Evolutionary conservation across 2,797 vertebrate species (phyloP), one percentile per base, ranked within the genome.

Genomic region (Picus viridis): DNA sequence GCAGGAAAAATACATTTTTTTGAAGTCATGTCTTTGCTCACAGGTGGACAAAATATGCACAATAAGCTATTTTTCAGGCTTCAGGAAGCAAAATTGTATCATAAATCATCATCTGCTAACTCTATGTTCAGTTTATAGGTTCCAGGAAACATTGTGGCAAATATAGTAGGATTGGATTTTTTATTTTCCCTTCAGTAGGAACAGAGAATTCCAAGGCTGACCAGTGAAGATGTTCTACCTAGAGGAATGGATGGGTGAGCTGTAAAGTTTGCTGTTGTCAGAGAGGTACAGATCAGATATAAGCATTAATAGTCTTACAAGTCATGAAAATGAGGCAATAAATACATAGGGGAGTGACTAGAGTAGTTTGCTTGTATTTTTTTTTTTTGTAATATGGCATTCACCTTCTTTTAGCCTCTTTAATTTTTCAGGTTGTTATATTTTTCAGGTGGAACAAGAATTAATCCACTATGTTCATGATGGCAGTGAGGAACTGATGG

Each of bases 391-490:
- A n/a, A 8, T 81, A 72, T 67, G 41, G 30, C 30, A 83, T 68
- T 80, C 23, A 22, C 63, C 71, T 79, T 87, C 10, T 91, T 36
- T 76, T 83, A 39, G 68, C 63, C 61, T 79, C 19, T 74, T 49
- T 65, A 78, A 30, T 62, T 92, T 72, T 91, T 95, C 45, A 54
- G 47, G 23, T 83, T 89, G 29, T 80, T 88, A 2, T 71, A 27
- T 82, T 89, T 97, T 96, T 75, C 88, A 99, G 99, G 96, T 99
- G 96, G 98, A 99, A 75, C 98, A 98, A 70, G 98, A 98, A 92
- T 97, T 98, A 81, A 98, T 99, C 93, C 98, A 98, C 96, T 99
- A 98, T 77, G 94, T 99, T 87, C 99, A 99, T 27, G 98, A 99
- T 96, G 97, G 97, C 90, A 99, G 98, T 1, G 98, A 99, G 96